phyloP scores from a whole-genome alignment of 2,113 vertebrate species.

The Cynoglossus semilaevis region DNA sequence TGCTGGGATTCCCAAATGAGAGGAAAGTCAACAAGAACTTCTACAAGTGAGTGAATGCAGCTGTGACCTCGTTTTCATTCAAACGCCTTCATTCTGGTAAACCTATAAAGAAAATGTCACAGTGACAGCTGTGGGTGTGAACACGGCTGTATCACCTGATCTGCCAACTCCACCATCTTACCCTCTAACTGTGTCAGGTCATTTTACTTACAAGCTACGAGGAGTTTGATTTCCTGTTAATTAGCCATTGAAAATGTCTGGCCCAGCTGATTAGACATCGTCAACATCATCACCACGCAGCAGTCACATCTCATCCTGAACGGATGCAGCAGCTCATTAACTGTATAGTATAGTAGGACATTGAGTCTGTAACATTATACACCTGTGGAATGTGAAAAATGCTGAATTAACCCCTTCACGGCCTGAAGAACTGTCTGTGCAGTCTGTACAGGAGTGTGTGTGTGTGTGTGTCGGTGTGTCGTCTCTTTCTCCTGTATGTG shows the following conservation, averaged over 20 bases:
- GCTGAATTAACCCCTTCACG: neutral
- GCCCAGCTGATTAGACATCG: too few species aligned
- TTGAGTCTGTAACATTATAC: conserved; percentile 17
- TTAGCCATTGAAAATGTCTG: too few species aligned
- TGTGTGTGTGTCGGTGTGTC: conserved; percentile 29
- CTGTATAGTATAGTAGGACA: neutral
- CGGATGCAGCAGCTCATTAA: neutral
- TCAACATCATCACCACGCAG: too few species aligned
- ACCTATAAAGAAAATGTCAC: too few species aligned
- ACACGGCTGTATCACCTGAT: too few species aligned
- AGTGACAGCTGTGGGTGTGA: too few species aligned
- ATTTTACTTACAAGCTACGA: too few species aligned
- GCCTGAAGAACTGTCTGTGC: neutral
- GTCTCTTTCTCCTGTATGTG: conserved; percentile 53
- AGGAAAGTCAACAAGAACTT: conserved; percentile 92
- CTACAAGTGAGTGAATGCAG: conserved; percentile 84
- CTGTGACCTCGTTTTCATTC: too few species aligned
- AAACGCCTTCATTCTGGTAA: too few species aligned
- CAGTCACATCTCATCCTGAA: neutral
- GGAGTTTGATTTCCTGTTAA: too few species aligned
- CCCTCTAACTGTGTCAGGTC: too few species aligned
- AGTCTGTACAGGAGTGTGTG: conserved; percentile 11
- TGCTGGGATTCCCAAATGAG: conserved; percentile 92
- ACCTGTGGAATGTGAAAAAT: conserved; percentile 45
- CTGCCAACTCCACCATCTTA: too few species aligned